Percentiles rank a stretch among this genome's conserved stretches.
phyloP scores from a whole-genome alignment of 2,797 vertebrate species.

The Amniataba percoides region DNA sequence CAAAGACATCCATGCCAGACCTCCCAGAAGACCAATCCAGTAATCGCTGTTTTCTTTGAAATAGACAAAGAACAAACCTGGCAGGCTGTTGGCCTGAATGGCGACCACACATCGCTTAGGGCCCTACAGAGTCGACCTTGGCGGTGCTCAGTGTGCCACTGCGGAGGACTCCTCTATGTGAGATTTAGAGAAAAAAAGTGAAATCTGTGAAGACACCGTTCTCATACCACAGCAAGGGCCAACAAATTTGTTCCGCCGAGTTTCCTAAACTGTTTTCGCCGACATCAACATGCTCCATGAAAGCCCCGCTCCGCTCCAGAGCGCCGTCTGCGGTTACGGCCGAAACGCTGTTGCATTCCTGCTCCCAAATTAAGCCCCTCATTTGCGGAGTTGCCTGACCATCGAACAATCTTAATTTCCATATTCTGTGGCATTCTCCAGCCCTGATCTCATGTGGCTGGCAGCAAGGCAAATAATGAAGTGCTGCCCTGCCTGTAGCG shows the following conservation, averaged over 20 bases:
- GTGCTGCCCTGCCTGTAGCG: slow-evolving; percentile 58
- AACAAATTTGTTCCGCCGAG: slow-evolving; percentile 68
- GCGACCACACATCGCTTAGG: slow-evolving; percentile 56
- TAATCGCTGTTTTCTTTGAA: slow-evolving; percentile 73
- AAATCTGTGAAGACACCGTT: slow-evolving; percentile 58
- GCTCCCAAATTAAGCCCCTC: slow-evolving; percentile 77
- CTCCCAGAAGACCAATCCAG: slow-evolving; percentile 76
- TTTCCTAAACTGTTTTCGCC: slow-evolving; percentile 69
- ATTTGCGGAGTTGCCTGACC: slow-evolving; percentile 73
- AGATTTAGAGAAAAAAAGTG: slow-evolving; percentile 30
- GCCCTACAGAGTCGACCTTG: slow-evolving; percentile 60
- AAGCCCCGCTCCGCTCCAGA: slow-evolving; percentile 52
- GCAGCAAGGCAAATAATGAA: slow-evolving; percentile 64
- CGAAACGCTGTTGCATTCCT: slow-evolving; percentile 67
- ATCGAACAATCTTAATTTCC: slow-evolving; percentile 78
- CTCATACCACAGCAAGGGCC: slow-evolving; percentile 50
- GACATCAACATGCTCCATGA: slow-evolving; percentile 62
- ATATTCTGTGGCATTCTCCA: slow-evolving; percentile 72
- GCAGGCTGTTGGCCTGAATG: slow-evolving; percentile 49
- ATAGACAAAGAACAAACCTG: slow-evolving; percentile 68
- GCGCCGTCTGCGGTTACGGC: slow-evolving; percentile 65
- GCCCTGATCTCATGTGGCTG: slow-evolving; percentile 77
- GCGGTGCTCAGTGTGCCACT: slow-evolving; percentile 47
- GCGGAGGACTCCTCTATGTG: slow-evolving; percentile 33
- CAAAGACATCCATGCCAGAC: slow-evolving; percentile 64